phyloP scores from a whole-genome alignment of 2,888 invertebrate species.

The Thecocarcelia acutangulata region DNA sequence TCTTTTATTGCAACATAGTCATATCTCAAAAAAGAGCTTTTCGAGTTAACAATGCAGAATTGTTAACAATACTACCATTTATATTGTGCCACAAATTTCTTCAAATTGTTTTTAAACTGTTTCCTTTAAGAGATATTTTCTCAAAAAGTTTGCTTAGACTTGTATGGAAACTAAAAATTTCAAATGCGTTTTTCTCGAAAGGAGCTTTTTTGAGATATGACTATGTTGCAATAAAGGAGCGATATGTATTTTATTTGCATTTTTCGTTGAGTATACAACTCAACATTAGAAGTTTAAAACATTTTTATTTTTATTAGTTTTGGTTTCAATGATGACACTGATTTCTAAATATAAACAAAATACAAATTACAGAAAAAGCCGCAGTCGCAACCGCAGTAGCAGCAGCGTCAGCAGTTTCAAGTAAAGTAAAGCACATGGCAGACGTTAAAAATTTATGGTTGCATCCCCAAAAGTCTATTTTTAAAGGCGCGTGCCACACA shows the following conservation, averaged over 20 bases:
- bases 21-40: too few species aligned
- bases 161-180: too few species aligned
- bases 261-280: neutral
- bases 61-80: too few species aligned
- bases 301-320: constrained; percentile 19
- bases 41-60: too few species aligned
- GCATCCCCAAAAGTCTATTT: constrained; percentile 54
- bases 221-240: too few species aligned
- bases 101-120: too few species aligned
- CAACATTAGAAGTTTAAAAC: constrained; percentile 57
- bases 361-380: constrained; percentile 23
- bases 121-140: too few species aligned
- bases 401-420: constrained; percentile 5
- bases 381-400: neutral
- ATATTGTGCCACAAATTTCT: too few species aligned
- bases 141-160: too few species aligned
- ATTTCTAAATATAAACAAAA: constrained; percentile 71
- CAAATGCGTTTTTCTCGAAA: too few species aligned
- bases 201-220: too few species aligned
- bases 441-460: constrained; percentile 39
- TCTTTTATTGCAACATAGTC: too few species aligned
- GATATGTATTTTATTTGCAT: constrained; percentile 3
- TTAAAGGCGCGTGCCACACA: constrained; percentile 63
- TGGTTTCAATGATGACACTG: constrained; percentile 68
- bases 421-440: constrained; percentile 41